phyloP scores from a whole-genome alignment of 2,888 invertebrate species.

The Anarsia innoxiella region DNA sequence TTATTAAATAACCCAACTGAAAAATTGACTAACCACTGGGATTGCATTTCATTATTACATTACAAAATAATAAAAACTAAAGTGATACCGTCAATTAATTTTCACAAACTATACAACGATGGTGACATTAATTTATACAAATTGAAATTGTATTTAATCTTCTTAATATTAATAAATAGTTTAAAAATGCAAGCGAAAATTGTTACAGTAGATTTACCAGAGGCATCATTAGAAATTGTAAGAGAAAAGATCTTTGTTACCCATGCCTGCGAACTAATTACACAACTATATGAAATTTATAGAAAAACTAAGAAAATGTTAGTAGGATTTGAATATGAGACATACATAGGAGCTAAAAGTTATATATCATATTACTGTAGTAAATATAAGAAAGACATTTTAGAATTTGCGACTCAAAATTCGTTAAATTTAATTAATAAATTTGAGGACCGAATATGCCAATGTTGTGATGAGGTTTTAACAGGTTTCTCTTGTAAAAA shows the following conservation, averaged over 20 bases:
- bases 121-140: constrained; percentile 37
- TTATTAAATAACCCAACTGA: constrained; percentile 41
- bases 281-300: constrained; percentile 26
- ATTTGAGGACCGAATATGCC: constrained; percentile 36
- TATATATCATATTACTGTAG: constrained; percentile 43
- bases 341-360: constrained; percentile 33
- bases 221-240: constrained; percentile 35
- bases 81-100: constrained; percentile 37
- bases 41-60: constrained; percentile 47
- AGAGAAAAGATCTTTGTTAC: constrained; percentile 43
- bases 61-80: constrained; percentile 45
- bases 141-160: constrained; percentile 45
- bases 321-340: constrained; percentile 31
- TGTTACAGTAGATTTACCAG: constrained; percentile 29
- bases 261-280: constrained; percentile 36
- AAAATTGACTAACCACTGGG: constrained; percentile 43
- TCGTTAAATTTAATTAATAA: constrained; percentile 19
- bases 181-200: constrained; percentile 33
- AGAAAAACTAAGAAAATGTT: constrained; percentile 20
- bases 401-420: constrained; percentile 26
- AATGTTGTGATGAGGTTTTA: constrained; percentile 48
- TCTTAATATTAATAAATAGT: constrained; percentile 33
- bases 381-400: constrained; percentile 31
- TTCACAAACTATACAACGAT: constrained; percentile 29
- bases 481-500: constrained; percentile 40